Percentiles rank a stretch among this genome's conserved stretches.
Conservation (phyloP, 1,140 invertebrate genomes). For the Pseudomyrmex sp. region DNA sequence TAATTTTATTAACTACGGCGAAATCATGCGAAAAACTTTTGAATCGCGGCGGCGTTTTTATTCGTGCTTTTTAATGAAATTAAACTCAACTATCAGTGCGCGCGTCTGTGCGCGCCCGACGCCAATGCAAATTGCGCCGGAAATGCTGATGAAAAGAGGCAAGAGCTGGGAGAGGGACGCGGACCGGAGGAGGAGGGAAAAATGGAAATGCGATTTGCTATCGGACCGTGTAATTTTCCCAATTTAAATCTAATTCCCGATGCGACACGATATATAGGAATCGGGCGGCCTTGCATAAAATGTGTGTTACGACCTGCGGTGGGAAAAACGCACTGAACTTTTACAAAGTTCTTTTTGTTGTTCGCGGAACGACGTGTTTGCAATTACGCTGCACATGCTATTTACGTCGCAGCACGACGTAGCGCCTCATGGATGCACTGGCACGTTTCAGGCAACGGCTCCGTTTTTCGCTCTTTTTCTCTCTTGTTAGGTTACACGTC, state of each 20-base stretch:
- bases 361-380: slow-evolving; percentile 35
- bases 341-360: slow-evolving; percentile 57
- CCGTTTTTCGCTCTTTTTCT: background rate
- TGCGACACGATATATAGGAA: slow-evolving; percentile 18
- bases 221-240: slow-evolving; percentile 65
- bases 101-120: slow-evolving; percentile 16
- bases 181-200: background rate
- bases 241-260: slow-evolving; percentile 69
- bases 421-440: slow-evolving; percentile 10
- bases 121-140: slow-evolving; percentile 51
- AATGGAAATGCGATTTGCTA: slow-evolving; percentile 63
- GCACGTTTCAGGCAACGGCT: slow-evolving; percentile 37
- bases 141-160: slow-evolving; percentile 4
- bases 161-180: background rate
- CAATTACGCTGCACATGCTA: slow-evolving; percentile 65
- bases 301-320: slow-evolving; percentile 29
- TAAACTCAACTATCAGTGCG: slow-evolving; percentile 43
- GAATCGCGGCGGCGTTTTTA: slow-evolving; percentile 9
- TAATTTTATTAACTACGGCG: slow-evolving; percentile 2
- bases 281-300: background rate
- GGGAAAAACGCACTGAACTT: slow-evolving; percentile 33
- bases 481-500: slow-evolving; percentile 18
- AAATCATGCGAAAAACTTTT: slow-evolving; percentile 27
- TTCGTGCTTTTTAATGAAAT: slow-evolving; percentile 35
- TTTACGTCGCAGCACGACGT: slow-evolving; percentile 57